Percentiles rank a stretch among this genome's conserved stretches.
Conservation (phyloP, 2,888 invertebrate species). For the Ectemnius continuus region DNA sequence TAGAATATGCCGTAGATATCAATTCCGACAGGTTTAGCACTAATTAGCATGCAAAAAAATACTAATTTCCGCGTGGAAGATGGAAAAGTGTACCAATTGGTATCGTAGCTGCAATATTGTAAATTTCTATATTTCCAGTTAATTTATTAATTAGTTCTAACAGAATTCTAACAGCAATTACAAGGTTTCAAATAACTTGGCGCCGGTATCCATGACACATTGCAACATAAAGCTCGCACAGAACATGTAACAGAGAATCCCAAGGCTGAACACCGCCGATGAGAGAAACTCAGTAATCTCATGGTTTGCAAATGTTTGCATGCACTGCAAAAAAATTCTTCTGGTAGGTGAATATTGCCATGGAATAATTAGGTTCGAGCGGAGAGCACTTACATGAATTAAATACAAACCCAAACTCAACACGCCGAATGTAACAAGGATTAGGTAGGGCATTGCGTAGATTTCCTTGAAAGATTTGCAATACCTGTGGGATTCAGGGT, state of each 20-base stretch:
- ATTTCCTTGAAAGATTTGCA: no score
- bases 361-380: not conserved
- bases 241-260: slow-evolving; percentile 12
- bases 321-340: slow-evolving; percentile 8
- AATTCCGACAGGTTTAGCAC: not conserved
- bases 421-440: slow-evolving; percentile 7
- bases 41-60: not conserved
- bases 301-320: not conserved
- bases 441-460: slow-evolving; percentile 20
- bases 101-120: not conserved
- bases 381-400: slow-evolving; percentile 27
- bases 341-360: not conserved
- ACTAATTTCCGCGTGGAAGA: not conserved
- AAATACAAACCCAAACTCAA: slow-evolving; percentile 16
- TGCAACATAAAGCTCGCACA: slow-evolving; percentile 22
- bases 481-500: no score
- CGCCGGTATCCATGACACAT: slow-evolving; percentile 23
- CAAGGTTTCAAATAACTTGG: slow-evolving; percentile 3
- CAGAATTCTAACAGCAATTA: not conserved
- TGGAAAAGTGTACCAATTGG: not conserved
- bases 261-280: fast-evolving
- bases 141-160: not conserved
- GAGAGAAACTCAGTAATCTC: not conserved
- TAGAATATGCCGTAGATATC: not conserved
- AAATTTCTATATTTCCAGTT: no score